Conservation (phyloP, 2,888 invertebrate genomes). For the Pterobdella sp. region DNA sequence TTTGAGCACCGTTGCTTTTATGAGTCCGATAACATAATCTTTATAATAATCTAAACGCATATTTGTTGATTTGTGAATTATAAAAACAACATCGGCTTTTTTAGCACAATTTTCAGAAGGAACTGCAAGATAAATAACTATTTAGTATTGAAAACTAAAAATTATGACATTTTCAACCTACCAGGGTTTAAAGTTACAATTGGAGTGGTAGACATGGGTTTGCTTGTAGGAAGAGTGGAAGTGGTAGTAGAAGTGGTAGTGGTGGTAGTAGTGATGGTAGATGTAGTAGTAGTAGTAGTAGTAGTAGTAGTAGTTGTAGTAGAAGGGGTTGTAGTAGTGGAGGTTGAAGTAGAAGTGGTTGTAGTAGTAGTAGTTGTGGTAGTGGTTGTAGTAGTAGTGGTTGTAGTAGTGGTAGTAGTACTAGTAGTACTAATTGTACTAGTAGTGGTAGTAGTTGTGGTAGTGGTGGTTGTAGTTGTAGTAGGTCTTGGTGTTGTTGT, state of each 20-base stretch:
- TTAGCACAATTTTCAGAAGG: conserved; percentile 20
- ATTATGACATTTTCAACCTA: neutral
- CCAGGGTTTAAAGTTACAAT: conserved; percentile 15
- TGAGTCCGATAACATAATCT: conserved; percentile 20
- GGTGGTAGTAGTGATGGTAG: conserved; percentile 28
- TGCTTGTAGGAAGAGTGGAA: neutral
- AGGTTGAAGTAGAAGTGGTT: conserved; percentile 33
- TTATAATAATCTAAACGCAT: conserved; percentile 25
- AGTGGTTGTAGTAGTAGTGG: conserved; percentile 34
- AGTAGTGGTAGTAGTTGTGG: conserved; percentile 31
- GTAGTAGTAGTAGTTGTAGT: conserved; percentile 33
- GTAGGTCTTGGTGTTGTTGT: conserved; percentile 28
- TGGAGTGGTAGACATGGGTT: conserved; percentile 1
- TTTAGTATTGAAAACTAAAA: too few species aligned
- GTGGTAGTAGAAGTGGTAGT: conserved; percentile 31
- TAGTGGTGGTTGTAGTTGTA: conserved; percentile 30
- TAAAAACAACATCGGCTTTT: conserved; percentile 23
- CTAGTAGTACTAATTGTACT: conserved; percentile 28
- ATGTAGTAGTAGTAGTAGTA: conserved; percentile 31
- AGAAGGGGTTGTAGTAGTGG: conserved; percentile 33
- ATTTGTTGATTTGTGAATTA: conserved; percentile 30
- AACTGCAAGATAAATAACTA: too few species aligned
- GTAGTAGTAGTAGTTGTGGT: conserved; percentile 31
- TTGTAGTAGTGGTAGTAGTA: conserved; percentile 32
- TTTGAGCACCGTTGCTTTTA: conserved; percentile 2